Base-by-base conservation (phyloP, 2,888 invertebrate genomes). In the Melanostoma scalare region DNA sequence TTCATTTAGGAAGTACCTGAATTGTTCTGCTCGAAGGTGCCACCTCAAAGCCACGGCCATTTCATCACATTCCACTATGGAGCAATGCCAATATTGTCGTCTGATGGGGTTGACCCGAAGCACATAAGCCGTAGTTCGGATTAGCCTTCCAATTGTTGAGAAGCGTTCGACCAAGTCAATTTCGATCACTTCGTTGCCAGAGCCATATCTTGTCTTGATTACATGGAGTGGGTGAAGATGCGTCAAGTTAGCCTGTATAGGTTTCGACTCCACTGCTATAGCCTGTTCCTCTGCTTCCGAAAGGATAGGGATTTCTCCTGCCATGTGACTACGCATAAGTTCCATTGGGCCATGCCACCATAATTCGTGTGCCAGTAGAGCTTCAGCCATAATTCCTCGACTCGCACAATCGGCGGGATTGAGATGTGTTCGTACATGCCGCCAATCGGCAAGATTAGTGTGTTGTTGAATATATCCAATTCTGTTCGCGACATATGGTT, bases 401-500 rank as follows among this genome's bases (percentile, higher is more conserved):
- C 42, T 42, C 42, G 42, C 42, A 42, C 42, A 42, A 42, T 42
- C 42, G 42, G 42, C 2, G 6, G 42, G 42, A 42, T 42, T 42
- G 2, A 42, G 42, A 8, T 42, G 42, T 8, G 42, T 42, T 1
- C 42, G 20, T 20, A 20, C 20, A 20, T 20, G 20, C 20, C 20
- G 20, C 20, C 42, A 42, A 2, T 42, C 42, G 6, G 42, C 42
- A 6, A 42, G 6, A 9, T 42, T 42, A 1, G 50, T 50, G 38
- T 46, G 48, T n/a, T 58, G 48, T 10, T 71, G 68, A 20, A 68
- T 68, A 35, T 68, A 55, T 10, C 68, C 50, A 60, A 71, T 48
- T 9, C 71, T 50, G 40, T 60, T n/a, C 6, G 48, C 71, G 36
- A n/a, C 58, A 60, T 58, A 71, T 31, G 50, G 40, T 71, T 71